These are phyloP conservation scores for Cryptocheilus praepositus DNA, from an alignment of 2,888 invertebrate genomes.

Conservation along the genomic window DNA sequence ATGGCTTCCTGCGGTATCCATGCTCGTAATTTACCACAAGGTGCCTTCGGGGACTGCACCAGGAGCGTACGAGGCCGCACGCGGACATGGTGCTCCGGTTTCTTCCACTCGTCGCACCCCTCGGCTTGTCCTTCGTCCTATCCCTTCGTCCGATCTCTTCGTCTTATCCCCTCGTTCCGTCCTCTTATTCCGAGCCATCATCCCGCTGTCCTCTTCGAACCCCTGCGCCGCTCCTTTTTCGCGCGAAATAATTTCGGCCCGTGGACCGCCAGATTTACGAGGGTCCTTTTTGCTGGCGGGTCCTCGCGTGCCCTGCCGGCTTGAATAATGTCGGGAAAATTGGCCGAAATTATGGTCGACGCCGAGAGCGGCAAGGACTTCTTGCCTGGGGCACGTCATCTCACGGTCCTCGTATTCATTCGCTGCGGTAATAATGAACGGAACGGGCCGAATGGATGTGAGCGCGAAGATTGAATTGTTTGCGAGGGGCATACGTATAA, in stretches of 20 bases:
- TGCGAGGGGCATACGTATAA: no score
- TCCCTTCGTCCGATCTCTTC: not conserved
- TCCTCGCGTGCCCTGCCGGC: not conserved
- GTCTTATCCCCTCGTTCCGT: not conserved
- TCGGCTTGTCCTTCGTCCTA: not conserved
- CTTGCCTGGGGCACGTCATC: no score
- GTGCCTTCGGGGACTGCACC: no score
- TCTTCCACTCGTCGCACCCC: no score
- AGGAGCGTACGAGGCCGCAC: no score
- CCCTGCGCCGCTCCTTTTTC: constrained; percentile 5
- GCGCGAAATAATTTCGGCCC: constrained; percentile 36
- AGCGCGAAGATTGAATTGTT: no score
- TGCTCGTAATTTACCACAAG: no score
- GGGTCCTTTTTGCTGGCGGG: constrained; percentile 24
- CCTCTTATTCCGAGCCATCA: not conserved
- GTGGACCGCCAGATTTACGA: constrained; percentile 39
- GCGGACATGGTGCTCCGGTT: not conserved
- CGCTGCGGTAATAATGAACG: not conserved
- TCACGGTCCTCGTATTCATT: not conserved
- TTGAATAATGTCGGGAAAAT: constrained; percentile 41
- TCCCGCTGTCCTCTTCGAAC: not conserved
- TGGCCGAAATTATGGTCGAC: constrained; percentile 40
- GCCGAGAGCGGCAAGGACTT: not conserved
- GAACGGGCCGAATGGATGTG: not conserved
- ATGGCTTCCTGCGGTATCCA: no score